Conservation (phyloP, 2,797 vertebrate genomes). For the Esox masquinongy region DNA sequence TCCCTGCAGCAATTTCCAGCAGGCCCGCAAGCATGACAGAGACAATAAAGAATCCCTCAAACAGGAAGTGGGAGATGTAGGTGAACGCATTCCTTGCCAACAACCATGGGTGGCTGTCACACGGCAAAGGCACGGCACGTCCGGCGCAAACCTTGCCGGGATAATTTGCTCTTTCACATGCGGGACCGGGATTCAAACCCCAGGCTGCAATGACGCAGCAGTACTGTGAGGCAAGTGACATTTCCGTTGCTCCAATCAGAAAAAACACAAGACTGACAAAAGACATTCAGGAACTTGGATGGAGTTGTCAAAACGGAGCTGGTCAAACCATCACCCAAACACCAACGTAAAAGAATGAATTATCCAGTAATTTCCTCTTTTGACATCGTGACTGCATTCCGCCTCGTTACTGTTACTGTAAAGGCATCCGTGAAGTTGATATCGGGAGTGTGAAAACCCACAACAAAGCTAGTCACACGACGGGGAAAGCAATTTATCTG, state of each 20-base stretch:
- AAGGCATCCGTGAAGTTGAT: slow-evolving; percentile 4
- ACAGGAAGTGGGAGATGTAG: too few relatives aligned
- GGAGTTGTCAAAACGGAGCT: not conserved
- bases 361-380: not conserved
- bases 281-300: not conserved
- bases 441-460: slow-evolving; percentile 30
- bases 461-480: slow-evolving; percentile 45
- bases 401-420: not conserved
- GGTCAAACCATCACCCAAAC: not conserved
- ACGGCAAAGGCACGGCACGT: not conserved
- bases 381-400: not conserved
- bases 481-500: slow-evolving; percentile 56
- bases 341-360: slow-evolving; percentile 3
- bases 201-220: too few relatives aligned
- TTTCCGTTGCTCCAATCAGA: too few relatives aligned
- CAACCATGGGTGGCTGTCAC: not conserved
- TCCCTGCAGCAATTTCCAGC: too few relatives aligned
- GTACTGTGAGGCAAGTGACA: too few relatives aligned
- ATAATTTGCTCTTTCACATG: too few relatives aligned
- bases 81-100: too few relatives aligned
- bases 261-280: not conserved
- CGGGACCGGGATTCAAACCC: too few relatives aligned
- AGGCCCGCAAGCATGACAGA: too few relatives aligned
- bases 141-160: too few relatives aligned
- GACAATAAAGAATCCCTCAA: too few relatives aligned